Evolutionary conservation across 2,113 vertebrate genomes (phyloP), one percentile per base, ranked within the genome.

Genomic region (Aplodontia rufa): DNA sequence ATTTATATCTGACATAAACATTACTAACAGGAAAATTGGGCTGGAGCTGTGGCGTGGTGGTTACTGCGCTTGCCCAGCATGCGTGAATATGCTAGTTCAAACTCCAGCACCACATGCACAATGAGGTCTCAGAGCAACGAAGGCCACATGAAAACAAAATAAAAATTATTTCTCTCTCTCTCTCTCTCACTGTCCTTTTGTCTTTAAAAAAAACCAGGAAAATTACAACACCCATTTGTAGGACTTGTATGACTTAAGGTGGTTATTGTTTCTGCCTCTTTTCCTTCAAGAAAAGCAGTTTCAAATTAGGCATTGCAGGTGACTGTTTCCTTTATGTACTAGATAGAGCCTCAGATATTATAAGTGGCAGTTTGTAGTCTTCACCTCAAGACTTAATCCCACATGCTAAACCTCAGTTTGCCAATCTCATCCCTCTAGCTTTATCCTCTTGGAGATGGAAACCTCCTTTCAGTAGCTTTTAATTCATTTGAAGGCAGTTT

Each of bases 401-500:
- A 76, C 22, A 19, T 26, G 47, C 3, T 90, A 53, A 71, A 51
- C 78, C 60, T 93, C 71, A 64, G 22, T 72, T 92, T 75, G 6
- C 78, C 37, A 94, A 60, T 49, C 17, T 30, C 30, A 37, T 49
- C 13, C 69, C 10, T 68, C 20, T 51, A 58, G 10, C 81, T 86
- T n/a, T 47, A 53, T 62, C 8, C 28, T 87, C 14, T 80, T 95
- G 66, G 26, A 75, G 58, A 53, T 24, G 45, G 85, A 90, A 42
- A 92, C 16, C 28, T 89, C 53, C 45, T 91, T 69, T 85, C 47
- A 71, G 62, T 11, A 81, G 76, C 35, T 91, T 94, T 93, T 86
- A 64, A 85, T 95, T 92, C n/a, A 75, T 12, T 66, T 58, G 35
- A 78, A 94, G 58, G 16, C 8, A 87, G 40, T 87, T 92, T 97